A percentile compares a stretch with the other conserved stretches of the same genome.
These are phyloP conservation scores for Nephila pilipes DNA, from an alignment of 1,140 invertebrate species.

Conservation along the genomic window DNA sequence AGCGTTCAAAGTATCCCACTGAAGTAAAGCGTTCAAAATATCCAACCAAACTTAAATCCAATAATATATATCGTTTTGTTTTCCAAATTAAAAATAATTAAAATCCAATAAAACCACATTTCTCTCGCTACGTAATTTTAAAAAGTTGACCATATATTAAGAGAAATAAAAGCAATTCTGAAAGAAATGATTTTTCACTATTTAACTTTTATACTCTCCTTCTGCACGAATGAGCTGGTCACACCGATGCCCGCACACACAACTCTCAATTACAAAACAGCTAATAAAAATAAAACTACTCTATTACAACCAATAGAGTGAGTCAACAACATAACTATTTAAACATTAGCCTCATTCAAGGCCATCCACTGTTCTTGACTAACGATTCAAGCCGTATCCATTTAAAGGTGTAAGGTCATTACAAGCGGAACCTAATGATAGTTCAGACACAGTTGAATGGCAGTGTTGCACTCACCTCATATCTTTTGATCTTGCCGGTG, in stretches of 20 bases:
- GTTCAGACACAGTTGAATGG: constrained; percentile 28
- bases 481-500: constrained; percentile 81
- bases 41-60: too few species aligned
- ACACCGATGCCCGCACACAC: background rate
- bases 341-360: background rate
- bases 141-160: too few species aligned
- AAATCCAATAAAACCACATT: too few species aligned
- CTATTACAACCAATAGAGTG: background rate
- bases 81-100: too few species aligned
- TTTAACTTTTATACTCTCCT: too few species aligned
- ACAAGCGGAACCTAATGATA: background rate
- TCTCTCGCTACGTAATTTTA: too few species aligned
- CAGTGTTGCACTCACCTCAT: constrained; percentile 81
- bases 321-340: background rate
- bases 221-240: too few species aligned
- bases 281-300: background rate
- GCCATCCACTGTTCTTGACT: background rate
- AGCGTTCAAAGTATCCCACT: too few species aligned
- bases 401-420: background rate
- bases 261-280: background rate
- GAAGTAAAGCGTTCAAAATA: too few species aligned
- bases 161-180: too few species aligned
- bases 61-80: too few species aligned
- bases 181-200: too few species aligned
- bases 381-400: background rate